Percentiles rank a stretch among this genome's conserved stretches.
phyloP scores from a whole-genome alignment of 2,888 invertebrate genomes.

The Osmoderma eremita region DNA sequence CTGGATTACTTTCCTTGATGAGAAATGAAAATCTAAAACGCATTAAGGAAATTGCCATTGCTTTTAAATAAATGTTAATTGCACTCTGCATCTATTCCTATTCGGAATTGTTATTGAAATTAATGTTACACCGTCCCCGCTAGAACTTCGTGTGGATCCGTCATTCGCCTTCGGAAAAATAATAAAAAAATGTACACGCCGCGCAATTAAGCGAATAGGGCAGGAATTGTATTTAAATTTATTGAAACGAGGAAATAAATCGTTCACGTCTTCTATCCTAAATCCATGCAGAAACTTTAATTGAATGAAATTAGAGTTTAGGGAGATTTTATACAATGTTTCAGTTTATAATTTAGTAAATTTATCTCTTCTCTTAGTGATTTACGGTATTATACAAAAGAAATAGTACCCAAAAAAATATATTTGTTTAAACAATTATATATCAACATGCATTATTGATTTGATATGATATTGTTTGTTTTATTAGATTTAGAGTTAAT shows the following conservation, averaged over 20 bases:
- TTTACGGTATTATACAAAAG: no score
- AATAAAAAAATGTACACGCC: not conserved
- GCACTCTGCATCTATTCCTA: slow-evolving; percentile 58
- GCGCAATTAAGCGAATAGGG: slow-evolving; percentile 18
- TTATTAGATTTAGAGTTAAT: no score
- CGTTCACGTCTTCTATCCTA: not conserved
- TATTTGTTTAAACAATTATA: no score
- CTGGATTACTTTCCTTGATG: slow-evolving; percentile 64
- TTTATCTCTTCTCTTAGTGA: no score
- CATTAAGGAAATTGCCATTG: slow-evolving; percentile 64
- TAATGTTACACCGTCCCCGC: slow-evolving; percentile 42
- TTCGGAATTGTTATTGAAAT: slow-evolving; percentile 58
- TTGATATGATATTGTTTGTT: no score
- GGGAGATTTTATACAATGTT: no score
- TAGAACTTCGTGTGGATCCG: not conserved
- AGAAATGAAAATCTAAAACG: slow-evolving; percentile 64
- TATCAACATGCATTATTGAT: no score
- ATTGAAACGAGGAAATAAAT: slow-evolving; percentile 4
- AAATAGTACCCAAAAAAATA: no score
- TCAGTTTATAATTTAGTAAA: no score
- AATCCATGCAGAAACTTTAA: not conserved
- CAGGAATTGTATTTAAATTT: not conserved
- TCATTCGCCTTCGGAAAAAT: slow-evolving; percentile 4
- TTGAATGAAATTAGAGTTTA: no score
- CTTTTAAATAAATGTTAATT: slow-evolving; percentile 64